These are phyloP conservation scores for Pangasius sanitwongsei DNA, from an alignment of 2,797 vertebrate genomes.

Conservation along the genomic window DNA sequence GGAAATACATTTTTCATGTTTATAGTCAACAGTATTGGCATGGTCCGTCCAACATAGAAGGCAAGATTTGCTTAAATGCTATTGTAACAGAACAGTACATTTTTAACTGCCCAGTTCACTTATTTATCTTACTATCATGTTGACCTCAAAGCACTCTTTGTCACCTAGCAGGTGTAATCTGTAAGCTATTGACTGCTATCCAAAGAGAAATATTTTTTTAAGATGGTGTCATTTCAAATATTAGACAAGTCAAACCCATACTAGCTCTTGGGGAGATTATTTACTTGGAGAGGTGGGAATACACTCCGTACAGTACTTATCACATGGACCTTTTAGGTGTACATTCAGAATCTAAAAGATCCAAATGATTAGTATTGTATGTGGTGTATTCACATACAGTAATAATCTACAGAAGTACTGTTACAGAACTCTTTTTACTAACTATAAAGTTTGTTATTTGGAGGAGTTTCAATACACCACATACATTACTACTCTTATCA, in stretches of 20 bases:
- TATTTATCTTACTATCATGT: background rate
- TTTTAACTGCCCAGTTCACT: background rate
- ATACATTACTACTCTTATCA: background rate
- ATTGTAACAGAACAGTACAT: background rate
- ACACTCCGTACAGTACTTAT: background rate
- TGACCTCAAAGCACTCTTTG: background rate
- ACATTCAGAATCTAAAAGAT: background rate
- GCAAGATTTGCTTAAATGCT: background rate
- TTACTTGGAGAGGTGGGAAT: background rate
- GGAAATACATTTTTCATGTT: background rate
- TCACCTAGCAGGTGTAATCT: conserved; percentile 10
- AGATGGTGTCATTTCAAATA: conserved; percentile 33
- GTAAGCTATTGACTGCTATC: background rate
- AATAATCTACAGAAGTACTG: background rate
- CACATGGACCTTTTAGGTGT: background rate
- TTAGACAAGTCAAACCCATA: conserved; percentile 6
- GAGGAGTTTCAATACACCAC: background rate
- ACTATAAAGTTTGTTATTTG: background rate
- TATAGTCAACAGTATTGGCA: background rate
- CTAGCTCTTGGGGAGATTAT: background rate
- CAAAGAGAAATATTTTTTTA: conserved; percentile 25
- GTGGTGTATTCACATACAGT: background rate
- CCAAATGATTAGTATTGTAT: background rate
- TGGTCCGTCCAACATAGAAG: background rate
- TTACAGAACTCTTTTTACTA: background rate